Evolutionary conservation across 2,113 vertebrate genomes (phyloP).

Genomic region (Raja brachyura): DNA sequence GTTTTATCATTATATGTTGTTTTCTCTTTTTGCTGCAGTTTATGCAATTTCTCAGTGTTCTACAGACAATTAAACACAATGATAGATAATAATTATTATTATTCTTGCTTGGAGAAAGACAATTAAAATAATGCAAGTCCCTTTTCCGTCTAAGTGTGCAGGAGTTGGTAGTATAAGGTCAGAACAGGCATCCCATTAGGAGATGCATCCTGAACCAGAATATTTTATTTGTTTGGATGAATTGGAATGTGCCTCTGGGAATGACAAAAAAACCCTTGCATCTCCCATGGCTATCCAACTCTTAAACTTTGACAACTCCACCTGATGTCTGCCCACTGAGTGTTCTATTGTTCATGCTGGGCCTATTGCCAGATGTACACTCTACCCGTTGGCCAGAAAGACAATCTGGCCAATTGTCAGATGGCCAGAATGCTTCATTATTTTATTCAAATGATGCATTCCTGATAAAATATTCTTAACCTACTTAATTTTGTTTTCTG

Average conservation of each 20-base stretch:
- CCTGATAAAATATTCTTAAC: not conserved
- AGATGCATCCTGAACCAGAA: not conserved
- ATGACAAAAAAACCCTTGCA: not conserved
- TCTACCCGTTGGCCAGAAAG: not conserved
- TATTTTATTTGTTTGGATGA: not conserved
- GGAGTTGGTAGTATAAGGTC: too few relatives aligned
- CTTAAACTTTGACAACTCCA: not conserved
- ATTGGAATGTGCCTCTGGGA: too few relatives aligned
- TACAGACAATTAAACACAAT: too few relatives aligned
- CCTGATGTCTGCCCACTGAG: too few relatives aligned
- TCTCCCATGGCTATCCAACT: not conserved
- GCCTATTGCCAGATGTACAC: not conserved
- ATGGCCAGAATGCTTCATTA: not conserved
- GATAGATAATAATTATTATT: too few relatives aligned
- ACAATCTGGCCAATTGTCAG: not conserved
- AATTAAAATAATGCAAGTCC: too few relatives aligned
- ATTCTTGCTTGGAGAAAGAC: too few relatives aligned
- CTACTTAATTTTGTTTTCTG: not conserved
- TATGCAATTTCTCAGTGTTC: too few relatives aligned
- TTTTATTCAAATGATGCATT: not conserved
- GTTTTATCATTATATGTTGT: too few relatives aligned
- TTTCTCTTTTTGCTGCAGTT: too few relatives aligned
- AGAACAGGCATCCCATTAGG: not conserved
- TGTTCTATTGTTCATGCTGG: not conserved
- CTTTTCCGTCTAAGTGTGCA: too few relatives aligned